Evolutionary conservation across 1,140 invertebrate genomes (phyloP).

Genomic region (Helicoverpa zea): DNA sequence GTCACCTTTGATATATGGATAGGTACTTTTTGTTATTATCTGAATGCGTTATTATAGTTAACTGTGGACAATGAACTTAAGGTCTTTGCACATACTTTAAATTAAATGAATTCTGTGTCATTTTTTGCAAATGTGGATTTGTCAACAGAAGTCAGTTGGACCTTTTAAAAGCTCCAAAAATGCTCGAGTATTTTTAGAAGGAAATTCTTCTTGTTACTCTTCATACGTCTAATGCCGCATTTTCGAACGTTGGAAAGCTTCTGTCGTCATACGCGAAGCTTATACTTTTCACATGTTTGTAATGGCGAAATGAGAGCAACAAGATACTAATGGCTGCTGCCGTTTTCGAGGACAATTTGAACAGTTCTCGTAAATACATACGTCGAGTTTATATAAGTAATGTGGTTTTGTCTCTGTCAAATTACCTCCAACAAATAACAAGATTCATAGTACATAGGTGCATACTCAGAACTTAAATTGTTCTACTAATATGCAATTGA

Average conservation of each 20-base stretch:
- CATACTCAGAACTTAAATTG: conserved; percentile 17
- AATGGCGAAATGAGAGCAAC: not conserved
- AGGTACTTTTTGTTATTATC: conserved; percentile 78
- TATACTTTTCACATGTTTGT: conserved; percentile 1
- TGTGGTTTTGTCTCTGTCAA: not conserved
- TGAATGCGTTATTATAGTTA: conserved; percentile 75
- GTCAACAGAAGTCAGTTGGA: not conserved
- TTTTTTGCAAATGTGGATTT: no score
- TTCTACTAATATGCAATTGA: conserved; percentile 29
- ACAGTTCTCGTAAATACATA: not conserved
- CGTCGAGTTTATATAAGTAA: not conserved
- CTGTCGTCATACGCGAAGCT: not conserved
- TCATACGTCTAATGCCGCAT: no score
- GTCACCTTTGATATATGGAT: conserved; percentile 81
- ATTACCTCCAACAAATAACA: not conserved
- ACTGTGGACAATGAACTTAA: conserved; percentile 52
- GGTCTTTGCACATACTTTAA: conserved; percentile 41
- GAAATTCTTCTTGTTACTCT: no score
- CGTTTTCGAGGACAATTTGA: not conserved
- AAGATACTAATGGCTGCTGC: not conserved
- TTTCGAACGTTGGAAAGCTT: not conserved
- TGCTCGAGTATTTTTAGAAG: no score
- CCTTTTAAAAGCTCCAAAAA: not conserved
- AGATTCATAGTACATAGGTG: not conserved
- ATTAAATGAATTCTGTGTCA: no score